Percentiles rank a stretch among this genome's conserved stretches.
Evolutionary conservation across 2,797 vertebrate species (phyloP).

Genomic region (Spinus olivaceus): DNA sequence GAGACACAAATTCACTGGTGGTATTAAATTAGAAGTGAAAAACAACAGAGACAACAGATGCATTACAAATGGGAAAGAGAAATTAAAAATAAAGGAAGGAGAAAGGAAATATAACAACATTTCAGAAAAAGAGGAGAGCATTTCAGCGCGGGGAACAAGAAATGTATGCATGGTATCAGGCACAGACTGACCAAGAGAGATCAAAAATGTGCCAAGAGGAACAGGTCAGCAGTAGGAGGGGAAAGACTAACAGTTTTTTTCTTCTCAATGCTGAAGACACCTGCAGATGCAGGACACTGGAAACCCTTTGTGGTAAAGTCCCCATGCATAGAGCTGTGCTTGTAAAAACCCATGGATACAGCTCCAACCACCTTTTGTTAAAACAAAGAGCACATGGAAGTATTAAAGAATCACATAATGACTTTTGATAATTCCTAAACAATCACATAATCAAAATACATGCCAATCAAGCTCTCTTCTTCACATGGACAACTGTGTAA

Average conservation of each 20-base stretch:
- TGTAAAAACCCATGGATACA: neutral
- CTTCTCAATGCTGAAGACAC: neutral
- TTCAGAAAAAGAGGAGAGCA: neutral
- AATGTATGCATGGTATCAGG: neutral
- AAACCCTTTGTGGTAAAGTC: neutral
- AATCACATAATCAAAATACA: conserved; percentile 4
- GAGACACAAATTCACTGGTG: neutral
- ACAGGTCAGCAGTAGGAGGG: neutral
- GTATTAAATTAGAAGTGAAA: conserved; percentile 11
- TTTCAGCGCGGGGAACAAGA: neutral
- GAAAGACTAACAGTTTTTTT: neutral
- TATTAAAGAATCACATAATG: conserved; percentile 23
- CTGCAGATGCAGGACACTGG: neutral
- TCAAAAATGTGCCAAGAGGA: neutral
- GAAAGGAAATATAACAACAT: neutral
- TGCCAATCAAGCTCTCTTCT: conserved; percentile 31
- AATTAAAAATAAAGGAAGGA: neutral
- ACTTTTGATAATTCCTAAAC: conserved; percentile 26
- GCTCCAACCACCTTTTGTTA: conserved; percentile 24
- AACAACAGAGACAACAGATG: neutral
- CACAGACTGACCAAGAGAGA: neutral
- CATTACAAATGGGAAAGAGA: neutral
- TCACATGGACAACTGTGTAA: neutral
- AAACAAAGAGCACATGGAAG: conserved; percentile 59
- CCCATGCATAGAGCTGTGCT: neutral